Conservation (phyloP, 2,797 vertebrate species). For the Sciaenops ocellatus region DNA sequence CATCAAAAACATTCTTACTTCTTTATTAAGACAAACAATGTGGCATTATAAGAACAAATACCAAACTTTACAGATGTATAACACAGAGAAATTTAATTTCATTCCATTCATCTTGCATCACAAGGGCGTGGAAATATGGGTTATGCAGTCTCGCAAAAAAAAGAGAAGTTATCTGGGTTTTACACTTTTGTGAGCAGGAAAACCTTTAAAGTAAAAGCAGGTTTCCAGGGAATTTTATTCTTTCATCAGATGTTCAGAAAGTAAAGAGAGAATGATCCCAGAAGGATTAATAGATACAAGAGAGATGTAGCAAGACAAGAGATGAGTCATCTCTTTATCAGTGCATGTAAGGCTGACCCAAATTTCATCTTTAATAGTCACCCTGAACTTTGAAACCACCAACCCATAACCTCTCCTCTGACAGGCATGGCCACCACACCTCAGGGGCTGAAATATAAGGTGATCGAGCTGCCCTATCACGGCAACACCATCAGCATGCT, state of each 20-base stretch:
- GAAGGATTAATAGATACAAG: background rate
- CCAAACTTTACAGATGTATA: background rate
- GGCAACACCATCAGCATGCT: conserved; percentile 94
- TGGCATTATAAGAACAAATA: background rate
- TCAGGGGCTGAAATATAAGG: conserved; percentile 89
- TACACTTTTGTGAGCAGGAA: background rate
- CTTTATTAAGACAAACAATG: background rate
- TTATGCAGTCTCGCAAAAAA: background rate
- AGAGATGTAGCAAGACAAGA: background rate
- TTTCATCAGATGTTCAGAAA: background rate
- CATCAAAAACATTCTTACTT: background rate
- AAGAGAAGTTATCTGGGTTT: background rate
- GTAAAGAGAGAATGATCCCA: background rate
- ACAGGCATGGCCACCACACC: conserved; percentile 90
- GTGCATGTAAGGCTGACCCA: background rate
- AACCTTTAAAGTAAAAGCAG: background rate
- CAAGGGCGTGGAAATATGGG: background rate
- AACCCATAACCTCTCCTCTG: background rate
- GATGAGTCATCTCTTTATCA: background rate
- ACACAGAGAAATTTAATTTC: background rate
- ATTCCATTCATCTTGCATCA: background rate
- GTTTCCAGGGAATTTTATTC: background rate
- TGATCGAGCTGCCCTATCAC: conserved; percentile 94
- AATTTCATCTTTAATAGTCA: background rate
- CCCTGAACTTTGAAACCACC: background rate